Evolutionary conservation across 2,888 invertebrate species (phyloP).

Genomic region (Eupithecia pulchellata): DNA sequence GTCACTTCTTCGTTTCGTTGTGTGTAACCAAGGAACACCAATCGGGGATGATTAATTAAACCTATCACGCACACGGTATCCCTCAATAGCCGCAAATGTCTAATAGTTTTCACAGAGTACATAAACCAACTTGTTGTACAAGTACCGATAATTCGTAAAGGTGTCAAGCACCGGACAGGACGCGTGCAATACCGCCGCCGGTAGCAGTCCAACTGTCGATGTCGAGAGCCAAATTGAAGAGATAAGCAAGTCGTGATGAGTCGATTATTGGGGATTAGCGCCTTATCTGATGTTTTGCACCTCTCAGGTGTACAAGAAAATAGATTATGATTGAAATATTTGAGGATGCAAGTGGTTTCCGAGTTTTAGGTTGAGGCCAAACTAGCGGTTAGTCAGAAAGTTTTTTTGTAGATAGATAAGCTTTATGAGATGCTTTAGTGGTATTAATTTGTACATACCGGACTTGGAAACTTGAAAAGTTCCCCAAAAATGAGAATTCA

Average conservation of each 20-base stretch:
- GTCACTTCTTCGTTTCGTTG: background rate
- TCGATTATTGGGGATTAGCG: slow-evolving; percentile 32
- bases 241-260: slow-evolving; percentile 38
- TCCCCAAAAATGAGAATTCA: background rate
- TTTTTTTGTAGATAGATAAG: background rate
- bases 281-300: slow-evolving; percentile 27
- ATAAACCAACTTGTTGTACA: background rate
- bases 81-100: background rate
- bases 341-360: background rate
- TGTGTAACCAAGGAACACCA: background rate
- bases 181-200: slow-evolving; percentile 49
- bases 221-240: slow-evolving; percentile 28
- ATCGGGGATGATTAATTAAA: background rate
- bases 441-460: background rate
- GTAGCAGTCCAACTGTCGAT: slow-evolving; percentile 45
- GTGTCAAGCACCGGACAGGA: slow-evolving; percentile 3
- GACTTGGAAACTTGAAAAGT: background rate
- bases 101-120: background rate
- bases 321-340: background rate
- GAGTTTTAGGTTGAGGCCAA: background rate
- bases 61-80: background rate
- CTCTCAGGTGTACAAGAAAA: slow-evolving; percentile 12
- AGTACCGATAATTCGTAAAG: background rate
- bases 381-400: background rate
- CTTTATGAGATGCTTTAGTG: background rate